These are phyloP conservation scores for Dasysyrphus albostriatus DNA, from an alignment of 2,888 invertebrate genomes.

Conservation along the genomic window DNA sequence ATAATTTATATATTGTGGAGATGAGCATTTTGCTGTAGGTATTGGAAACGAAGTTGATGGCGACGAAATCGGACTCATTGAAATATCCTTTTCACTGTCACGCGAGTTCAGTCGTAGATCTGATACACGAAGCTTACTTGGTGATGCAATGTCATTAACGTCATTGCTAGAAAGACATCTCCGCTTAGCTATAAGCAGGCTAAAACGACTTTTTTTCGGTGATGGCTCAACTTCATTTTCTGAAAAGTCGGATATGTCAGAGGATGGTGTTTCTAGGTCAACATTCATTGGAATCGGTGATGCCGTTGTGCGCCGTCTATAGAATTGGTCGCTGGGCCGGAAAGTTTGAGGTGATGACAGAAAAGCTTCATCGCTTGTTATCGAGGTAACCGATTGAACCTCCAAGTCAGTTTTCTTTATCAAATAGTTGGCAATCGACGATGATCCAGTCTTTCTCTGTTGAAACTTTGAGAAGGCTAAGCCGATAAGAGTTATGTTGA, in stretches of 20 bases:
- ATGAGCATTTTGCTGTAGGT: conserved; percentile 78
- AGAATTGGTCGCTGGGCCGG: conserved; percentile 82
- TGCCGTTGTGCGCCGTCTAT: conserved; percentile 81
- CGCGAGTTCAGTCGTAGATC: conserved; percentile 88
- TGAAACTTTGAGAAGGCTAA: conserved; percentile 92
- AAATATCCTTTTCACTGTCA: conserved; percentile 85
- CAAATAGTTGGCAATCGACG: conserved; percentile 90
- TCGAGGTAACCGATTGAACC: conserved; percentile 90
- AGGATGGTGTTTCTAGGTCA: conserved; percentile 82
- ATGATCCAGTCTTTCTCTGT: conserved; percentile 87
- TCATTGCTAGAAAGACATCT: conserved; percentile 81
- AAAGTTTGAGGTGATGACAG: conserved; percentile 82
- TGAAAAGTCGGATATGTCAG: conserved; percentile 86
- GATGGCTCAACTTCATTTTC: conserved; percentile 90
- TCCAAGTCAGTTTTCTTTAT: conserved; percentile 89
- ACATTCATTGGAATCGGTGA: conserved; percentile 82
- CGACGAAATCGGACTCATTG: conserved; percentile 78
- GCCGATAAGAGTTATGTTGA: conserved; percentile 92
- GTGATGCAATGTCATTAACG: conserved; percentile 86
- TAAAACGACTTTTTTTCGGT: conserved; percentile 87
- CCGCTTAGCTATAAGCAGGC: conserved; percentile 85
- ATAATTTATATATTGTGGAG: conserved; percentile 41
- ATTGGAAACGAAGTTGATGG: conserved; percentile 80
- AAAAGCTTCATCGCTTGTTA: conserved; percentile 83
- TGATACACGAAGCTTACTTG: conserved; percentile 88